Base-by-base conservation (phyloP, 2,888 invertebrate species). In the Syrphus vitripennis region DNA sequence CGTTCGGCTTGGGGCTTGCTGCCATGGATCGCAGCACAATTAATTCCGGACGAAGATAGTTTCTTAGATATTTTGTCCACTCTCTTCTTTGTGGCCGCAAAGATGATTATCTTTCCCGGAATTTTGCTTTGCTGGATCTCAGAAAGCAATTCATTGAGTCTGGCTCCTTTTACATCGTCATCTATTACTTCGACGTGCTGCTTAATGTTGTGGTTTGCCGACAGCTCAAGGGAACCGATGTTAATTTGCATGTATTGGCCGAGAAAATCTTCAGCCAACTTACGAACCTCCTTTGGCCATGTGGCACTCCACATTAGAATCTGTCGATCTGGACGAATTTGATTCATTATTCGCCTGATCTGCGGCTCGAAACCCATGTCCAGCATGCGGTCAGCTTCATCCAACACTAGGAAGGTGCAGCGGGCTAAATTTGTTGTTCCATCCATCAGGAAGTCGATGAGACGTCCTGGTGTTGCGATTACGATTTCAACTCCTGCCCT, bases 281-380 rank as follows among this genome's bases (percentile, higher is more conserved):
- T 95, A 88, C 96, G 94, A 1, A 99, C 98, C 94, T 99, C 98
- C 90, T 97, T 98, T 0, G 99, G 98, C 99, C 99, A 99, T n/a
- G 99, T 99, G 0, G 99, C 99, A 87, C 98, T 98, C 97, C 98
- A 99, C 99, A 99, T 99, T 50, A 99, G 94, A 14, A 98, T 98
- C 92, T 99, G 99, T 89, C 99, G 94, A 91, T 98, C 98, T 14
- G 98, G 98, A 88, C 98, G 94, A 89, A 98, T 97, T 92, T 98
- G 98, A 90, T 97, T 96, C 88, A 98, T 94, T 89, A 98, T 97
- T 92, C 97, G 97, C 67, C 98, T 94, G 88, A 98, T 98, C 92
- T 98, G 98, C 2, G 98, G 98, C 92, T 98, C 98, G 92, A 98
- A 98, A 84, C 98, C 98, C 98, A 98, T 98, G 93, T 98, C 98